Percentiles rank a stretch among this genome's conserved stretches.
These are phyloP conservation scores for Monochamus alternatus DNA, from an alignment of 2,888 invertebrate genomes.

Conservation along the genomic window DNA sequence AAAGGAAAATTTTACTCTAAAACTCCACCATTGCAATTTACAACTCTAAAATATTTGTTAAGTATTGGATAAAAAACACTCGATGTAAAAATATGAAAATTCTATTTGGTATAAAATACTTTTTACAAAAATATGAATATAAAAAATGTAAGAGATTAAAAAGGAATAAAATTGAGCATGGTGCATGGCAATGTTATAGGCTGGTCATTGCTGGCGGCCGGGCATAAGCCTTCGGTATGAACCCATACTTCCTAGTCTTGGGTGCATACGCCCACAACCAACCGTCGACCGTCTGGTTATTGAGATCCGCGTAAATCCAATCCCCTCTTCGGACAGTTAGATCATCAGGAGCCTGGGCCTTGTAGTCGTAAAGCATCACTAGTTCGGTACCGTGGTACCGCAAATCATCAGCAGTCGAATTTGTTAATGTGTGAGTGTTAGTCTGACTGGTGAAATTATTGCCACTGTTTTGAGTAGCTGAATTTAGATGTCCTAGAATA, in stretches of 20 bases:
- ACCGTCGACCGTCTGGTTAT: conserved; percentile 94
- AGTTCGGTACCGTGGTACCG: conserved; percentile 91
- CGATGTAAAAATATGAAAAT: conserved; percentile 40
- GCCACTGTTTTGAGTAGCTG: conserved; percentile 58
- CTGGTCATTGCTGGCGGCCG: conserved; percentile 94
- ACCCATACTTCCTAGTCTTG: conserved; percentile 92
- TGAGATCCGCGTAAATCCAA: conserved; percentile 95
- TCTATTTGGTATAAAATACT: conserved; percentile 57
- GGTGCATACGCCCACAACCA: conserved; percentile 97
- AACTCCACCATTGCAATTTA: too few species aligned
- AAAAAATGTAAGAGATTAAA: conserved; percentile 40
- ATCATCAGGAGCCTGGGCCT: conserved; percentile 95
- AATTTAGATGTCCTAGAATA: conserved; percentile 70
- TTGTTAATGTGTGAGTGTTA: conserved; percentile 62
- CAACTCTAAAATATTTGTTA: too few species aligned
- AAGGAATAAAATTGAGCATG: conserved; percentile 42
- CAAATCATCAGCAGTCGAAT: conserved; percentile 75
- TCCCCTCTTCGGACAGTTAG: conserved; percentile 92
- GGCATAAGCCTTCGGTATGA: conserved; percentile 95
- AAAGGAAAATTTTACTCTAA: too few species aligned
- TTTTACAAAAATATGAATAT: conserved; percentile 54
- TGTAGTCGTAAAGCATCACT: conserved; percentile 96
- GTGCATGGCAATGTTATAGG: conserved; percentile 67
- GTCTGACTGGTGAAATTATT: conserved; percentile 62
- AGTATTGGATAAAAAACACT: too few species aligned